phyloP scores from a whole-genome alignment of 2,113 vertebrate genomes.

The Tetraodon nigroviridis region DNA sequence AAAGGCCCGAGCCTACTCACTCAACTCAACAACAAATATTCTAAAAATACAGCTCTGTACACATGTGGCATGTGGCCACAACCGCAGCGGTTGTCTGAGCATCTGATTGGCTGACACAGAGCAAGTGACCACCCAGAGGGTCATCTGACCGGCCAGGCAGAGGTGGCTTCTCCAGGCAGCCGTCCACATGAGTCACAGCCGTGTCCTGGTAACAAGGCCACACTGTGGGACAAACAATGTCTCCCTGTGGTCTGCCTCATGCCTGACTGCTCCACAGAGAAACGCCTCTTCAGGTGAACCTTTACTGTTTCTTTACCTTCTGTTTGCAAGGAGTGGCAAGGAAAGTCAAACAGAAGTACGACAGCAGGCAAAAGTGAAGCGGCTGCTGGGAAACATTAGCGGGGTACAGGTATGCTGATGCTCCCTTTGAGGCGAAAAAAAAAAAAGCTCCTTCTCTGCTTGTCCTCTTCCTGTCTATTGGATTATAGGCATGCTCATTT shows the following conservation, averaged over 20 bases:
- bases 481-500: constrained; percentile 23
- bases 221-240: constrained; percentile 58
- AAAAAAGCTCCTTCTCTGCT: background rate
- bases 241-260: constrained; percentile 44
- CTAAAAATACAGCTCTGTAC: constrained; percentile 9
- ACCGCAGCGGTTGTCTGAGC: background rate
- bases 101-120: constrained; percentile 20
- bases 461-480: background rate
- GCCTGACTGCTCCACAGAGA: constrained; percentile 43
- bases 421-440: background rate
- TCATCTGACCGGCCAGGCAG: constrained; percentile 27
- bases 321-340: background rate
- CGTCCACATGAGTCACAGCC: constrained; percentile 32
- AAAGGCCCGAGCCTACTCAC: background rate
- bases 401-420: background rate
- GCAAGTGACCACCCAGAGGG: constrained; percentile 34
- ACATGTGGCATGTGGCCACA: constrained; percentile 7
- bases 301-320: background rate
- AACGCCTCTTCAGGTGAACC: constrained; percentile 51
- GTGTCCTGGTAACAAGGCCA: constrained; percentile 58
- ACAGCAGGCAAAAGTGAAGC: background rate
- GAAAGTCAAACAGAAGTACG: background rate
- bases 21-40: constrained; percentile 4
- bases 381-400: constrained; percentile 3
- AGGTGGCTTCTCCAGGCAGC: constrained; percentile 20